Evolutionary conservation across 1,140 invertebrate species (phyloP), one percentile per base, ranked within the genome.

Genomic region (Drosophila arawakana): DNA sequence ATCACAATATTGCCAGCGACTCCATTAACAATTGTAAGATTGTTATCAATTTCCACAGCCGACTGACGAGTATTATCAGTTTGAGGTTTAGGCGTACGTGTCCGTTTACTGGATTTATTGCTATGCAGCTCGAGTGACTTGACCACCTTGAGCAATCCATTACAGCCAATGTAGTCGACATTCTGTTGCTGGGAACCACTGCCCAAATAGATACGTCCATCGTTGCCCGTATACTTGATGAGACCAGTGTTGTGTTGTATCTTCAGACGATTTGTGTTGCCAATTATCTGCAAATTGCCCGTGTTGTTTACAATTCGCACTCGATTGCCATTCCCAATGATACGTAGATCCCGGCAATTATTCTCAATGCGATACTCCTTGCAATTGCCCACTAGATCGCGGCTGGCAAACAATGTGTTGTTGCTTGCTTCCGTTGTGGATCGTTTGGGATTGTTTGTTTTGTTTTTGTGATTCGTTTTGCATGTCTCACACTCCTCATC

Each of bases 331-430:
- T 92, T 92, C 5, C 91, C 91, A 15, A 92, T 90, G 15, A 92
- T 90, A 25, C 91, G 78, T 18, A 92, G 43, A 52, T 92, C 78
- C 3, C 73, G 58, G 7, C 70, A 21, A 57, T 92, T 92, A 43
- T 79, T 76, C 58, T 92, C 91, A 13, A 92, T 91, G 50, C 82
- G 91, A 25, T 88, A 91, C 54, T 92, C 91, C 58, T 92, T 92
- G 71, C 77, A 84, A 25, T 92, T 92, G 30, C 91, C 91, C 47
- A 92, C 77, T 11, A 92, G 66, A 67, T 92, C 91, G 62, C 74
- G 74, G 63, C 78, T 90, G 15, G 68, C 67, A 13, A 59, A 82
- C 7, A 60, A 49, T 13, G 60, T 59, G 15, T 11, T 59, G n/a
- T 11, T 67, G 15, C 0, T 58, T 0, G 76, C 57, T 9, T 70